Evolutionary conservation across 1,140 invertebrate species (phyloP).

Genomic region (Leucophenga varia): DNA sequence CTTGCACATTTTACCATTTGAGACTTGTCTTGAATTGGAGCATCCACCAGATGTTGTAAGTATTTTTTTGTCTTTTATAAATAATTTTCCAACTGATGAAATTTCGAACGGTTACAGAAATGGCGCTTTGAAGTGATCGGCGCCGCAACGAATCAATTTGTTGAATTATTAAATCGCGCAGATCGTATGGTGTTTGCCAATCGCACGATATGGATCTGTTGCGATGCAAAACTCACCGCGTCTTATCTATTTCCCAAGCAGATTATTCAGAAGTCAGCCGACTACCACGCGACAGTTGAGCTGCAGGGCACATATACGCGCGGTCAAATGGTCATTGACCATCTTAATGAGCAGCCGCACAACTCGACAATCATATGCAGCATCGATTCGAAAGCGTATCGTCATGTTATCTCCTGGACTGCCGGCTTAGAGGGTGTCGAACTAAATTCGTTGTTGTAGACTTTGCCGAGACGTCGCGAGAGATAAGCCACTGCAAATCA

Average conservation of each 20-base stretch:
- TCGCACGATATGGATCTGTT: constrained; percentile 55
- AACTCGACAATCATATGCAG: constrained; percentile 23
- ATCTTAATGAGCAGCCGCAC: constrained; percentile 16
- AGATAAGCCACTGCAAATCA: too few species aligned
- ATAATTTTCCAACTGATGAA: neutral
- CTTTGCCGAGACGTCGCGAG: too few species aligned
- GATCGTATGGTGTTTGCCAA: constrained; percentile 54
- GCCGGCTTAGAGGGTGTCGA: constrained; percentile 12
- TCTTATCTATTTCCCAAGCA: constrained; percentile 57
- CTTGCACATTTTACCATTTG: constrained; percentile 65
- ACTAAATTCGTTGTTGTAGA: too few species aligned
- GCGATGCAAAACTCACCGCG: constrained; percentile 61
- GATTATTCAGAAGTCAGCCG: constrained; percentile 31
- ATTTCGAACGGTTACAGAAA: constrained; percentile 49
- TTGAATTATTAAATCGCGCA: constrained; percentile 59
- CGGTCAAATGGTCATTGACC: constrained; percentile 40
- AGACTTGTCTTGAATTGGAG: constrained; percentile 58
- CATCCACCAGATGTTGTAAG: constrained; percentile 56
- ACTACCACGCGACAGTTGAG: constrained; percentile 52
- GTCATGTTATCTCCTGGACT: constrained; percentile 28
- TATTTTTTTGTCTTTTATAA: neutral
- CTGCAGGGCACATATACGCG: constrained; percentile 29
- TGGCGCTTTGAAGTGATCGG: constrained; percentile 57
- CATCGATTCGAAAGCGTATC: constrained; percentile 17
- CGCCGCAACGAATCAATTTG: constrained; percentile 43